Evolutionary conservation across 2,888 invertebrate species (phyloP), one percentile per base, ranked within the genome.

Genomic region (Cerastis rubricosa): DNA sequence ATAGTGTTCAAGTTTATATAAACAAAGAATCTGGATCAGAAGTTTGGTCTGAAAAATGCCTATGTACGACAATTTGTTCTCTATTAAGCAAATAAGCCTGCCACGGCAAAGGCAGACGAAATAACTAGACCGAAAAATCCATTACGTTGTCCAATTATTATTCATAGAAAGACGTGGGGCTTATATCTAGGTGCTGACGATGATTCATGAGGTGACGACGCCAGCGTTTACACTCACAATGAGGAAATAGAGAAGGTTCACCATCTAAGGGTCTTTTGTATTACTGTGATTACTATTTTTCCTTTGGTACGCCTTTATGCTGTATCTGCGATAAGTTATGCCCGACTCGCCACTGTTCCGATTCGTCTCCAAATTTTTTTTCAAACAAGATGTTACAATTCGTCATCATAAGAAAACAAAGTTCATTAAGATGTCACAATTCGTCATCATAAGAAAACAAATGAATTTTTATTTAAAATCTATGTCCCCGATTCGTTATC

Each of bases 171-270:
- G 68, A 74, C 61, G 40, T 45, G 61, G 65, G 73, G 66, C 80
- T 83, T 77, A 87, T 76, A 76, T 69, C 84, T 84, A 83, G 80
- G 76, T 75, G 74, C 80, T 80, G 76, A 76, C 84, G 80, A 84
- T 91, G 89, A 90, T 86, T 91, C 91, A 91, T 85, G 83, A 79
- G 73, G 82, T 84, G 86, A 79, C 83, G 89, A 86, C 86, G 83
- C 81, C 78, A 64, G n/a, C 45, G 35, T 25, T 57, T 45, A 35
- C 51, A 64, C 17, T 54, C 35, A 47, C n/a, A n/a, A 40, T 64
- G 43, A 81, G 65, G 75, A 79, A 72, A 29, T 45, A 29, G 40
- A 84, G 74, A 84, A 84, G 84, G 63, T 35, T 57, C 22, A 76
- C 17, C 35, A 8, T 65, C 9, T 25, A 40, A 22, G 43, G 22